These are phyloP conservation scores for Rhodinocichla rosea DNA, from an alignment of 2,113 vertebrate species.

Conservation along the genomic window DNA sequence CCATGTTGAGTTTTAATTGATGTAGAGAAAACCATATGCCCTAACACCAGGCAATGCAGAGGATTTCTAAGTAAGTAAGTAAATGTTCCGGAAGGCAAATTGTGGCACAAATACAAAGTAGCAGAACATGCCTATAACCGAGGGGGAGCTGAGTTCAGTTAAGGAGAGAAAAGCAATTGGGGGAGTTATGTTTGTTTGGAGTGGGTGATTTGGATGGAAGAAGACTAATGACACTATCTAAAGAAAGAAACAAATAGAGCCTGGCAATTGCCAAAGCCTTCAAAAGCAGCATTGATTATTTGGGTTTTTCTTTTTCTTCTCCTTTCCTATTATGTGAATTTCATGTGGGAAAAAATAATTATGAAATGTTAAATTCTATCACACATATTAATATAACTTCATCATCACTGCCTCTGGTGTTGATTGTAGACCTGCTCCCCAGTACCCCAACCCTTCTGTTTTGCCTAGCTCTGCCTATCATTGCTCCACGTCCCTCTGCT, in stretches of 20 bases:
- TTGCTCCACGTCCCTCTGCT: not conserved
- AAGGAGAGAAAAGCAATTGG: not conserved
- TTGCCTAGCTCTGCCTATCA: not conserved
- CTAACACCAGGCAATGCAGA: conserved; percentile 1
- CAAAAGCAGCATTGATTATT: not conserved
- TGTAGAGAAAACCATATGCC: conserved; percentile 34
- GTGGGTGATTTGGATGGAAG: not conserved
- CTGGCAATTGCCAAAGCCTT: not conserved
- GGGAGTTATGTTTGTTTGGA: not conserved
- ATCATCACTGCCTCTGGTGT: not conserved
- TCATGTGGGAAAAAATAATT: not conserved
- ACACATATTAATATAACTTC: not conserved
- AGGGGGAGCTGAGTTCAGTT: conserved; percentile 27
- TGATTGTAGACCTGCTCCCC: not conserved
- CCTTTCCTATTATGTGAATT: not conserved
- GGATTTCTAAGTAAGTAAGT: conserved; percentile 29
- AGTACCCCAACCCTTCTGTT: not conserved
- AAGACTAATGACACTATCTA: not conserved
- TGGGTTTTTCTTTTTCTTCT: not conserved
- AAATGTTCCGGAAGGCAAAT: conserved; percentile 19
- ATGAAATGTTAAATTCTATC: not conserved
- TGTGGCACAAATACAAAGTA: conserved; percentile 6
- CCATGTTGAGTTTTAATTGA: conserved; percentile 56
- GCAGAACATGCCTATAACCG: not conserved
- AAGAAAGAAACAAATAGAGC: not conserved